A percentile compares a stretch with the other conserved stretches of the same genome.
These are phyloP conservation scores for Exaiptasia diaphana DNA, from an alignment of 64 coral and sea anemone species.

Conservation along the genomic window DNA sequence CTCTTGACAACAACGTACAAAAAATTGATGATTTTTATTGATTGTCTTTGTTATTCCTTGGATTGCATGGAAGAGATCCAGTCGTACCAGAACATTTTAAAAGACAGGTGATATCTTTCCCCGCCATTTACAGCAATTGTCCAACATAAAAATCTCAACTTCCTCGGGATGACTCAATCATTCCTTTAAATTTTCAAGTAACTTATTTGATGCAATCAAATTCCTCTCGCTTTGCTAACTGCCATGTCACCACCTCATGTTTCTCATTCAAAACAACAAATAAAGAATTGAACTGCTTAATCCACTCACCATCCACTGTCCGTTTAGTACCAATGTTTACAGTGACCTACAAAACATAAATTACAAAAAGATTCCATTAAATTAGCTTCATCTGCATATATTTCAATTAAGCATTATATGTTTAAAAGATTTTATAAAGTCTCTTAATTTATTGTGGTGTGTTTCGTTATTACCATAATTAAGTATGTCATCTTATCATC, in stretches of 20 bases:
- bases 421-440: not conserved
- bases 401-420: not conserved
- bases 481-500: not conserved
- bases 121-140: constrained; percentile 42
- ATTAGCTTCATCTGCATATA: not conserved
- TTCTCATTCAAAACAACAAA: constrained; percentile 36
- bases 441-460: not conserved
- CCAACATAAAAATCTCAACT: constrained; percentile 11
- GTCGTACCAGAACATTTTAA: not conserved
- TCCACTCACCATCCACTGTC: constrained; percentile 4
- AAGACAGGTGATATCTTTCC: not conserved
- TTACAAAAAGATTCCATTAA: not conserved
- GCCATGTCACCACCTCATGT: constrained; percentile 29
- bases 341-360: not conserved
- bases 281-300: constrained; percentile 40
- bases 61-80: constrained; percentile 47
- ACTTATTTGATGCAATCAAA: constrained; percentile 10
- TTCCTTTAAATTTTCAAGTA: not conserved
- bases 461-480: not conserved
- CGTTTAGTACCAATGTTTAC: constrained; percentile 11
- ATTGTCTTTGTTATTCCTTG: constrained; percentile 13
- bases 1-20: not conserved
- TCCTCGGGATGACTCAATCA: not conserved
- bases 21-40: constrained; percentile 15
- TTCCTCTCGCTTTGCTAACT: constrained; percentile 16